Base-by-base conservation (phyloP, 1,140 invertebrate species). In the Heliconius melpomene region DNA sequence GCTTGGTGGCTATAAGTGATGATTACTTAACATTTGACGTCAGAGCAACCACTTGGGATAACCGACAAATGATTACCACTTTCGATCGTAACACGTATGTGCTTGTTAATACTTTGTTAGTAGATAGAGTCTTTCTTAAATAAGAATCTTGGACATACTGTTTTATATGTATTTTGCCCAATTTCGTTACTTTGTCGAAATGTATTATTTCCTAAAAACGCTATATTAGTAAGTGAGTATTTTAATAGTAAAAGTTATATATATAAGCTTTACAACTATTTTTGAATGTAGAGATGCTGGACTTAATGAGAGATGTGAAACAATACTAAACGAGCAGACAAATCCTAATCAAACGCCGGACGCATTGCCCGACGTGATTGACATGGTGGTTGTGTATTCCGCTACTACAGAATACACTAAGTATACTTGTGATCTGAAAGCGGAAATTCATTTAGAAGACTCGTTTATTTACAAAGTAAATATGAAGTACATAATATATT, bases 401-500 rank as follows among this genome's bases (percentile, higher is more conserved):
- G 93, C 88, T 20, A 86, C 84, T 32, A 90, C 90, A 16, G 91
- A 93, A 79, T 93, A 90, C 74, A 88, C 88, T 0, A 93, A 90
- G 82, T 94, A 90, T 78, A 77, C 29, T 1, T 89, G 86, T 57
- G 83, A 83, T 7, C 83, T 94, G 50, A 74, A 87, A 36, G 87
- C 89, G 40, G 87, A 90, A 79, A 88, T 85, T n/a, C 70, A 57
- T 76, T 84, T 94, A 66, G 78, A 81, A n/a, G 92, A 94, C 77
- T 92, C 91, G 2, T 94, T 92, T 83, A 93, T 94, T 76, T 93
- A 93, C 80, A 88, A 94, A 85, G 93, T 94, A 83, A 72, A 66
- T 66, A 66, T 66, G 0, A 26, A 66, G 23, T 13, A 26, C 1
- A 40, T n/a, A 60, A 7, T 52, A 1, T 18, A 5, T 52, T 52